Conservation (phyloP, 2,113 vertebrate genomes). For the Pogonocichla stellata region DNA sequence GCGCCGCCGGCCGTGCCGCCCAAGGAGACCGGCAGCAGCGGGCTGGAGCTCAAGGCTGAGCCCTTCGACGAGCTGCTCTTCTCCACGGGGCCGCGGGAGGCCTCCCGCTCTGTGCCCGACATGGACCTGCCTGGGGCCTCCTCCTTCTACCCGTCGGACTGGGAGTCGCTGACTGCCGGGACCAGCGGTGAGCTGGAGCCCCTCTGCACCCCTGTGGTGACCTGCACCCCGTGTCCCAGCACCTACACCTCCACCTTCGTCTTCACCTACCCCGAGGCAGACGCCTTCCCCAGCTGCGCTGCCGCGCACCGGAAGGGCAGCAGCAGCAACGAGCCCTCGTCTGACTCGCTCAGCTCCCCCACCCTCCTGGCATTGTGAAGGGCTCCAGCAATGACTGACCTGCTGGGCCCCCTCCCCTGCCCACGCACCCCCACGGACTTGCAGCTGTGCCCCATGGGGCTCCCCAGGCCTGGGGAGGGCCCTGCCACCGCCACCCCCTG, state of each 20-base stretch:
- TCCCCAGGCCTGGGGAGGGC: slow-evolving; percentile 65
- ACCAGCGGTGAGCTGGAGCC: slow-evolving; percentile 86
- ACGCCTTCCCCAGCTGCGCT: slow-evolving; percentile 85
- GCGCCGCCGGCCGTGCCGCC: slow-evolving; percentile 14
- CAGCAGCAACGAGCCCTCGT: slow-evolving; percentile 94
- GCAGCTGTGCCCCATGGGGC: slow-evolving; percentile 18
- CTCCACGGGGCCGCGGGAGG: slow-evolving; percentile 81
- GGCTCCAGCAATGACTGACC: slow-evolving; percentile 38
- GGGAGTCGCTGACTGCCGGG: slow-evolving; percentile 86
- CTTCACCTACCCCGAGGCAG: slow-evolving; percentile 92
- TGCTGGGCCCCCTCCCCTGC: slow-evolving; percentile 27
- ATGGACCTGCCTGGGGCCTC: slow-evolving; percentile 84
- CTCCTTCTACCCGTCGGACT: slow-evolving; percentile 90
- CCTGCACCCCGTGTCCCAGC: slow-evolving; percentile 89
- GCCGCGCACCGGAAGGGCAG: slow-evolving; percentile 86
- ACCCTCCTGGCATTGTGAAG: slow-evolving; percentile 94
- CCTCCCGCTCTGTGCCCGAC: slow-evolving; percentile 89
- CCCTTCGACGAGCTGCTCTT: slow-evolving; percentile 90
- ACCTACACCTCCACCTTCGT: slow-evolving; percentile 92
- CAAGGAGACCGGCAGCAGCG: slow-evolving; percentile 51
- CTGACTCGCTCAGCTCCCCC: slow-evolving; percentile 94
- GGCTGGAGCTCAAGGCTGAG: slow-evolving; percentile 89
- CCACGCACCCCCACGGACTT: slow-evolving; percentile 26
- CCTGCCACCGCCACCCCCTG: neutral
- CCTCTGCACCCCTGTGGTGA: slow-evolving; percentile 94